Conservation (phyloP, 2,797 vertebrate genomes). For the Sebastes cheni region DNA sequence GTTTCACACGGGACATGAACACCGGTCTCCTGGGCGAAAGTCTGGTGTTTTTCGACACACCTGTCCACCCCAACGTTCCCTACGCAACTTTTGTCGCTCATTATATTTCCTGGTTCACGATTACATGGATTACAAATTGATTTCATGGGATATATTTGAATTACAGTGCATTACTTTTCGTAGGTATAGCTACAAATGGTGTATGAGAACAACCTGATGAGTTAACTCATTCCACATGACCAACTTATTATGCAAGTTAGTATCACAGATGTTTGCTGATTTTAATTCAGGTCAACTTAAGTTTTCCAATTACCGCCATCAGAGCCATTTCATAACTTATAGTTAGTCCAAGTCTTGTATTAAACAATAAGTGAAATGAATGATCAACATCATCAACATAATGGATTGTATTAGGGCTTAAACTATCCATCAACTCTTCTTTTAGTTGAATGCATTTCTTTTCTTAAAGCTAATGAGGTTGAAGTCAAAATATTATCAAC, state of each 20-base stretch:
- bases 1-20: no score
- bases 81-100: no score
- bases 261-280: neutral
- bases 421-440: neutral
- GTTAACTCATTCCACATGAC: neutral
- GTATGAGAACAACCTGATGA: rapidly evolving
- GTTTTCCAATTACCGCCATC: neutral
- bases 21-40: no score
- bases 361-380: neutral
- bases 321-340: neutral
- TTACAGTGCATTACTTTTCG: no score
- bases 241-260: neutral
- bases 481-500: neutral
- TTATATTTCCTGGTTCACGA: no score
- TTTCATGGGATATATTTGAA: no score
- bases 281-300: neutral
- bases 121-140: no score
- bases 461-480: neutral
- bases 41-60: no score
- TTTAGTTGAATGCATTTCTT: neutral
- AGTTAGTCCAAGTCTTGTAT: neutral
- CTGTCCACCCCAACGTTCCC: no score
- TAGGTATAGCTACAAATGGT: no score
- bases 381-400: neutral
- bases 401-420: neutral